Percentiles rank a stretch among this genome's conserved stretches.
Conservation (phyloP, 2,113 vertebrate genomes). For the Tricholaema leucomelas region DNA sequence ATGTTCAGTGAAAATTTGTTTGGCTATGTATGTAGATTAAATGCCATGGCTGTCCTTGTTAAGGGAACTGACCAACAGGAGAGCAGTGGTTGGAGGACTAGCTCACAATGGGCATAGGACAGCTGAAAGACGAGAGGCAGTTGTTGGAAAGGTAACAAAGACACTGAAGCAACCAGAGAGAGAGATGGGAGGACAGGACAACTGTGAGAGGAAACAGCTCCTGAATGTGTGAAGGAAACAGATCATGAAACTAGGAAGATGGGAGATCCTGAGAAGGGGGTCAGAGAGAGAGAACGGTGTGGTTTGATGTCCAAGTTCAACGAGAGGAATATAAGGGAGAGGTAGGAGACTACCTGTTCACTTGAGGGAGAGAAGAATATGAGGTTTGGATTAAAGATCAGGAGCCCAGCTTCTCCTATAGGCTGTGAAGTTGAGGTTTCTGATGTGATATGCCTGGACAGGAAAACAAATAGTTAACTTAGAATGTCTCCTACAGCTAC, state of each 20-base stretch:
- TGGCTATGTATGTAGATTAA: neutral
- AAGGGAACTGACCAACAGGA: neutral
- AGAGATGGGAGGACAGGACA: neutral
- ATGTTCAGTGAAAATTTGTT: neutral
- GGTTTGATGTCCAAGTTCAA: neutral
- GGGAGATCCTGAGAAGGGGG: neutral
- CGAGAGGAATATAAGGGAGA: neutral
- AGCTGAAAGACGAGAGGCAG: neutral
- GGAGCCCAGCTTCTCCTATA: neutral
- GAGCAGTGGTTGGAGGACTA: neutral
- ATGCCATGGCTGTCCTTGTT: neutral
- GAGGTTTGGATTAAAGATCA: neutral
- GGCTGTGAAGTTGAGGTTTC: neutral
- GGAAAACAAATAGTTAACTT: neutral
- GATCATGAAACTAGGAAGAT: neutral
- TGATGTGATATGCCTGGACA: neutral
- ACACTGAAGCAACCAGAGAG: neutral
- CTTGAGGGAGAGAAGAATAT: neutral
- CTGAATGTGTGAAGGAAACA: neutral
- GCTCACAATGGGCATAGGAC: neutral
- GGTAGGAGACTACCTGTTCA: fast-evolving
- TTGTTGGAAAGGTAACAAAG: neutral
- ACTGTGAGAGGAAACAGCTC: neutral
- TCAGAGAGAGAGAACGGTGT: neutral
- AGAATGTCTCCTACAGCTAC: neutral